phyloP scores from a whole-genome alignment of 2,888 invertebrate species.

The Mythimna ferrago region DNA sequence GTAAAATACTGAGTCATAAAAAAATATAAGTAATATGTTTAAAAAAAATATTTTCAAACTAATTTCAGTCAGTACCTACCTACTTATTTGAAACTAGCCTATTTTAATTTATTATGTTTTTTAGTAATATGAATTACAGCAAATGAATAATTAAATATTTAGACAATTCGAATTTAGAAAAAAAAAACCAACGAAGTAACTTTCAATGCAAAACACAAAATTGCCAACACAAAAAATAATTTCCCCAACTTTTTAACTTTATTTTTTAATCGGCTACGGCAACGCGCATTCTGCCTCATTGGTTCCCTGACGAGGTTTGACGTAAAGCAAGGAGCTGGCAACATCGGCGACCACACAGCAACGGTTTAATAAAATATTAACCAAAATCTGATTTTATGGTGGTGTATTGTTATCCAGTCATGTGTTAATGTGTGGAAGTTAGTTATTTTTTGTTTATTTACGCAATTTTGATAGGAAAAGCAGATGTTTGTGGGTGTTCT shows the following conservation, averaged over 20 bases:
- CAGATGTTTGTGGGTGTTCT: conserved; percentile 53
- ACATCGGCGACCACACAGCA: conserved; percentile 78
- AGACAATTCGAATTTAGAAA: not conserved
- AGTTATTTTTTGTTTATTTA: conserved; percentile 41
- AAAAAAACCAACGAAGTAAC: not conserved
- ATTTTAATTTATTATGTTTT: too few species aligned
- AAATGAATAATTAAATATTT: too few species aligned
- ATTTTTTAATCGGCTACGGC: conserved; percentile 68
- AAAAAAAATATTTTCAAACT: too few species aligned
- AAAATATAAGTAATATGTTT: too few species aligned
- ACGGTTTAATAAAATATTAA: conserved; percentile 71
- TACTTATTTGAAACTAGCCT: too few species aligned
- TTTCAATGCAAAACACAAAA: conserved; percentile 25
- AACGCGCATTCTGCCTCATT: conserved; percentile 77
- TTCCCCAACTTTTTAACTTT: conserved; percentile 61
- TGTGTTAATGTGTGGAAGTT: conserved; percentile 61
- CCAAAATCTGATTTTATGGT: conserved; percentile 84
- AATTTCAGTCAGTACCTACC: too few species aligned
- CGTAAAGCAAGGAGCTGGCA: conserved; percentile 84
- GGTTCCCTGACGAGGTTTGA: conserved; percentile 79
- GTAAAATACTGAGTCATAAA: too few species aligned
- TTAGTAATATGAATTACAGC: too few species aligned
- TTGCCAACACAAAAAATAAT: conserved; percentile 26
- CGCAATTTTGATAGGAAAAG: conserved; percentile 38
- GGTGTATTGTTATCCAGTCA: conserved; percentile 76